Conservation (phyloP, 2,113 vertebrate genomes). For the Chauna torquata region DNA sequence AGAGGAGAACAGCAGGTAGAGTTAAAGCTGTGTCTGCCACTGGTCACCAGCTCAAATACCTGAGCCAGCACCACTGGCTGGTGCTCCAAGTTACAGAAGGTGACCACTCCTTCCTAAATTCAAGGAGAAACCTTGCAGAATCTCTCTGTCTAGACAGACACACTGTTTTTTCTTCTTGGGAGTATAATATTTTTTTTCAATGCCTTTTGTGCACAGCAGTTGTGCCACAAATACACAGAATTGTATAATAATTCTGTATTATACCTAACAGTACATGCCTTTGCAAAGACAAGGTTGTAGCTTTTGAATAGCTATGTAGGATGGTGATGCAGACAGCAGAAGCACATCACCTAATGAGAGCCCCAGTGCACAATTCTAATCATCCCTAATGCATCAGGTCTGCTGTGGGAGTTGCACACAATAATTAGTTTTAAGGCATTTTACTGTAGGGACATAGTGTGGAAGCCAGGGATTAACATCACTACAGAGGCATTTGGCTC, state of each 20-base stretch:
- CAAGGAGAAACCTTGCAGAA: background rate
- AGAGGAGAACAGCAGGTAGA: background rate
- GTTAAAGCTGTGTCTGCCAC: background rate
- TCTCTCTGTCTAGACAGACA: background rate
- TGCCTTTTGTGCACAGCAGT: accelerated
- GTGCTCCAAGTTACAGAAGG: background rate
- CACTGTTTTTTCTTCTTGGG: background rate
- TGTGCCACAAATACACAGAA: background rate
- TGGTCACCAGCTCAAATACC: background rate
- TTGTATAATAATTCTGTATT: background rate
- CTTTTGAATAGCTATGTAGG: background rate
- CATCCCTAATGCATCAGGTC: background rate
- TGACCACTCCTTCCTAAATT: background rate
- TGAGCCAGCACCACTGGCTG: background rate
- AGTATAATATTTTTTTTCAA: background rate
- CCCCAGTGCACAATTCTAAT: background rate
- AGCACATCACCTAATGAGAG: background rate
- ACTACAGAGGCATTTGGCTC: conserved; percentile 6
- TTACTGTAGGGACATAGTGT: background rate
- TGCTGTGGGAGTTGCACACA: background rate
- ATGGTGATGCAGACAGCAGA: background rate
- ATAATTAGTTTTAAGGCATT: conserved; percentile 22
- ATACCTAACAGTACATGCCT: background rate
- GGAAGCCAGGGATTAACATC: conserved; percentile 18
- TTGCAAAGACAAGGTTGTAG: background rate